phyloP scores from a whole-genome alignment of 2,888 invertebrate species.

The Meteorus cinctellus region DNA sequence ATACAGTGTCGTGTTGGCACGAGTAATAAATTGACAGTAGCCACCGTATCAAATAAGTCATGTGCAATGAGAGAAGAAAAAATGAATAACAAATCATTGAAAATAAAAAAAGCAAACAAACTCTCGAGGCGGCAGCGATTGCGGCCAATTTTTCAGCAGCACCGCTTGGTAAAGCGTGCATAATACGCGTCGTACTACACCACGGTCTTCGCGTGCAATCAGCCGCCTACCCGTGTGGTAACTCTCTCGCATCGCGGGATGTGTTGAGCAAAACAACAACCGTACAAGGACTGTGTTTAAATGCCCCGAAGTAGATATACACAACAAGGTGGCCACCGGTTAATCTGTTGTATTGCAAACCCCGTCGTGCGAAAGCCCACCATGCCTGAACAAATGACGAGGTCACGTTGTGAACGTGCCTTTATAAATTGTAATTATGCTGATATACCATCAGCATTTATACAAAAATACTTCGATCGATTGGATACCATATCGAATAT shows the following conservation, averaged over 20 bases:
- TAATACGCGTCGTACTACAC: conserved; percentile 60
- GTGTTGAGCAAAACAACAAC: conserved; percentile 45
- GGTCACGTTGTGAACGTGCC: conserved; percentile 53
- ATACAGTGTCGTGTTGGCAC: conserved; percentile 7
- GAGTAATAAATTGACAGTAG: conserved; percentile 40
- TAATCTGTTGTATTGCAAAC: conserved; percentile 55
- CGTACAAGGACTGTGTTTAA: conserved; percentile 35
- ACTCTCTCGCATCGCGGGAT: conserved; percentile 38
- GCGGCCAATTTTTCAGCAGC: conserved; percentile 64
- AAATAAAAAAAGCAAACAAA: conserved; percentile 20
- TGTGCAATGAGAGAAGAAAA: conserved; percentile 11
- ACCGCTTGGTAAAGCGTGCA: conserved; percentile 65
- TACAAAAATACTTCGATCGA: background rate
- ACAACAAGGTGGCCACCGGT: conserved; percentile 48
- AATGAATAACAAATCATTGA: conserved; percentile 18
- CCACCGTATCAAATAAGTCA: conserved; percentile 21
- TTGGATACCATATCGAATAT: conserved; percentile 2
- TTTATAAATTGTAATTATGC: conserved; percentile 65
- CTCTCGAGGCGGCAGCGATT: conserved; percentile 12
- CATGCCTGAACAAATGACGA: conserved; percentile 58
- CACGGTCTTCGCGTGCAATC: conserved; percentile 59
- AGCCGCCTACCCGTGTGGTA: conserved; percentile 54
- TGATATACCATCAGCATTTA: background rate
- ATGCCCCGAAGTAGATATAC: conserved; percentile 39
- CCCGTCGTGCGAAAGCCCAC: conserved; percentile 53